Percentiles rank a stretch among this genome's conserved stretches.
These are phyloP conservation scores for Okamejei kenojei DNA, from an alignment of 2,797 vertebrate genomes.

Conservation along the genomic window DNA sequence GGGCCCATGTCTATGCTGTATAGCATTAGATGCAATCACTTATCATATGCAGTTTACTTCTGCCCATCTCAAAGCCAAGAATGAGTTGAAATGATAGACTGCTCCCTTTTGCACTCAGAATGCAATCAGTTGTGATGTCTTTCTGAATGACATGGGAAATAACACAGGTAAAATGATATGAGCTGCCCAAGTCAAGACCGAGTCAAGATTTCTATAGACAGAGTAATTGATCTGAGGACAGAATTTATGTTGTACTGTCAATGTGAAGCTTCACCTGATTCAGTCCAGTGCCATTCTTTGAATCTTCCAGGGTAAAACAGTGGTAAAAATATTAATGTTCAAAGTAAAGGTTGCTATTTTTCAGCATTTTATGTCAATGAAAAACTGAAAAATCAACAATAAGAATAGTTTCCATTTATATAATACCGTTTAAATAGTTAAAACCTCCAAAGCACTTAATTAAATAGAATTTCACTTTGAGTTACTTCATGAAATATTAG, in stretches of 20 bases:
- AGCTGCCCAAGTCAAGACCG: not conserved
- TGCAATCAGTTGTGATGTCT: not conserved
- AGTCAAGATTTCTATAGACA: not conserved
- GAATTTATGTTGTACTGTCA: not conserved
- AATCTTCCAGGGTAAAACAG: not conserved
- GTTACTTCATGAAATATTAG: not conserved
- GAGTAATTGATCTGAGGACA: not conserved
- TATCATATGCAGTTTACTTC: not conserved
- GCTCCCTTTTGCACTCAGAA: not conserved
- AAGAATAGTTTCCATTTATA: not conserved
- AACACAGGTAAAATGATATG: not conserved
- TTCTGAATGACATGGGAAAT: not conserved
- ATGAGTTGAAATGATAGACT: not conserved
- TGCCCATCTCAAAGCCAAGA: not conserved
- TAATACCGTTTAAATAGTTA: not conserved
- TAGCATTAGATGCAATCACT: not conserved
- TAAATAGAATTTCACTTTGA: not conserved
- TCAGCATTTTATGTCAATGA: not conserved
- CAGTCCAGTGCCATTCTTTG: not conserved
- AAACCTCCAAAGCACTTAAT: not conserved
- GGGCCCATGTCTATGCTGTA: too few relatives aligned
- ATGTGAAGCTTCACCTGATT: not conserved
- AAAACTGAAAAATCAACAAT: not conserved
- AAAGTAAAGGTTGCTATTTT: not conserved
- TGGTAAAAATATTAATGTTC: not conserved